Conservation (phyloP, 2,888 invertebrate genomes). For the Drosophila merina region DNA sequence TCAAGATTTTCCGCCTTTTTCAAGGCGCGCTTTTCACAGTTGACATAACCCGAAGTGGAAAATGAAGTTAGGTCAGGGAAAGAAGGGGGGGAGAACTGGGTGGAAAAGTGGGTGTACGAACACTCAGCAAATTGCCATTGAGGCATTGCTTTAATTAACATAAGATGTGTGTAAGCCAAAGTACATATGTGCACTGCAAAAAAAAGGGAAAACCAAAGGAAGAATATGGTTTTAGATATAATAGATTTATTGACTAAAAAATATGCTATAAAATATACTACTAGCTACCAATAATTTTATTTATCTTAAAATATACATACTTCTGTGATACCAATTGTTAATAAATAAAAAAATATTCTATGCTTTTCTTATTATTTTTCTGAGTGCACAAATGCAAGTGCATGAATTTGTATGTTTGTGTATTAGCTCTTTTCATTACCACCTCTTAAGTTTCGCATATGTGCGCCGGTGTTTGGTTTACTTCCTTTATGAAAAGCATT, state of each 20-base stretch:
- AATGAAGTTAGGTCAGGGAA: slow-evolving; percentile 2
- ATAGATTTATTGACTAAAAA: too few relatives aligned
- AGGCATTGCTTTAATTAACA: slow-evolving; percentile 78
- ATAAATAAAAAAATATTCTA: too few relatives aligned
- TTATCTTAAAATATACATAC: too few relatives aligned
- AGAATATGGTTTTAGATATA: too few relatives aligned
- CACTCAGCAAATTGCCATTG: slow-evolving; percentile 61
- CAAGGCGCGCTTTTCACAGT: slow-evolving; percentile 64
- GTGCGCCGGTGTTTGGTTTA: slow-evolving; percentile 36
- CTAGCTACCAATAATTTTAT: too few relatives aligned
- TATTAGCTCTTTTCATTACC: slow-evolving; percentile 80
- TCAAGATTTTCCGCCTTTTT: slow-evolving; percentile 54
- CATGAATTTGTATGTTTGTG: slow-evolving; percentile 18
- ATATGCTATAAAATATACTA: too few relatives aligned
- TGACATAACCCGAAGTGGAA: slow-evolving; percentile 68
- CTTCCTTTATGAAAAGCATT: slow-evolving; percentile 73
- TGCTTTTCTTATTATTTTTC: too few relatives aligned
- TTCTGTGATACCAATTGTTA: too few relatives aligned
- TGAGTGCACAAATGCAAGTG: neutral
- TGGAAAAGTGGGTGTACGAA: slow-evolving; percentile 11
- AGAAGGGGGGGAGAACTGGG: neutral
- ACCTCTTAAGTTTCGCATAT: slow-evolving; percentile 61
- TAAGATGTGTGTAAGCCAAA: slow-evolving; percentile 59
- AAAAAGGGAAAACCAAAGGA: neutral
- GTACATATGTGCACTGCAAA: slow-evolving; percentile 9